A percentile compares a stretch with the other conserved stretches of the same genome.
phyloP scores from a whole-genome alignment of 2,888 invertebrate species.

The Watsonalla binaria region DNA sequence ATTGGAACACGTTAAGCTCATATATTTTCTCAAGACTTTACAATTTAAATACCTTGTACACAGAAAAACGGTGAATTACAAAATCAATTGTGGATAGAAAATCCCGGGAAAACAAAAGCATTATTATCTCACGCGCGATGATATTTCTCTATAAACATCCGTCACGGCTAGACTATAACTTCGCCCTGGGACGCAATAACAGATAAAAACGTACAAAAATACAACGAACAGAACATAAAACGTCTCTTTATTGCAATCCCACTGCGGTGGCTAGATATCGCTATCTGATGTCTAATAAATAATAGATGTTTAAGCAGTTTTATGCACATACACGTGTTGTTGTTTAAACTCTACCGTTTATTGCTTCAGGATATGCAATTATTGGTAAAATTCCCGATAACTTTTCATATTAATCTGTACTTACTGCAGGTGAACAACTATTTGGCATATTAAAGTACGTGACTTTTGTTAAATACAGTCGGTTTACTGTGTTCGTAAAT shows the following conservation, averaged over 20 bases:
- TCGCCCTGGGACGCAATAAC: conserved; percentile 56
- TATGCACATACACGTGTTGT: conserved; percentile 43
- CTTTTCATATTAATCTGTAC: background rate
- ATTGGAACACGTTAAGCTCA: no score
- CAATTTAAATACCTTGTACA: no score
- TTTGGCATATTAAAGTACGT: no score
- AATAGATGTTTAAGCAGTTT: conserved; percentile 45
- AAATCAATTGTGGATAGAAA: background rate
- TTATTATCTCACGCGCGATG: conserved; percentile 39
- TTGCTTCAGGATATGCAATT: conserved; percentile 25
- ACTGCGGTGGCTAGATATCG: conserved; percentile 45
- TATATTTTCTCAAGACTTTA: no score
- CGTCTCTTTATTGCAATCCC: conserved; percentile 51
- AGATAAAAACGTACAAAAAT: conserved; percentile 60
- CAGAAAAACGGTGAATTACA: background rate
- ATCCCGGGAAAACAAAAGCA: conserved; percentile 20
- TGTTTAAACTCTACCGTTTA: conserved; percentile 29
- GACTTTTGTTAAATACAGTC: no score
- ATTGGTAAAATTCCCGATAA: conserved; percentile 7
- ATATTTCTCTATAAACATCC: conserved; percentile 45
- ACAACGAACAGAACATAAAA: conserved; percentile 45
- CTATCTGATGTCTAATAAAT: conserved; percentile 63
- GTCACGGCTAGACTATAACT: conserved; percentile 47
- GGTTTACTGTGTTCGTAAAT: no score
- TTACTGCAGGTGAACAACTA: background rate